Evolutionary conservation across 2,113 vertebrate genomes (phyloP), one percentile per base, ranked within the genome.

Genomic region (Hucho hucho): DNA sequence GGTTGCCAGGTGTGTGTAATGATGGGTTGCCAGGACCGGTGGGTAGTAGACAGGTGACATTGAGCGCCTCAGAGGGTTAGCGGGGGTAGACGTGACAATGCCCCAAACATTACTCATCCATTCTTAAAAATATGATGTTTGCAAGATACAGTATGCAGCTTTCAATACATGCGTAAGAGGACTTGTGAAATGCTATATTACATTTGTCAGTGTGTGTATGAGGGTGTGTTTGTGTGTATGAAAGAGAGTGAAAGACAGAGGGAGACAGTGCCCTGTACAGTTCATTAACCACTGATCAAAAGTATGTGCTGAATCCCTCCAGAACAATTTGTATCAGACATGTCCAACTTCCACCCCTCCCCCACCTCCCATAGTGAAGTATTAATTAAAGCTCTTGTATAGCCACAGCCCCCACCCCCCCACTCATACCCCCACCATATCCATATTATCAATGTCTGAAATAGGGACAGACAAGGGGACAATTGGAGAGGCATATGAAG

Each of bases 301-400:
- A 77, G 76, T 69, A 80, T 58, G 69, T 1, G 2, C 73, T 61
- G 77, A 79, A 78, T 81, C 63, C 82, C 85, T 70, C 28, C 77
- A 78, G 79, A 76, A 80, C 28, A 69, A 74, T 73, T 73, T 75
- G 69, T 84, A 81, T 86, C 56, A 88, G 32, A 25, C 76, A 83
- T 80, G 79, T 75, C 76, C 75, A 46, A 68, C 13, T 56, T 56
- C 46, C 24, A 70, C 49, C 68, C 43, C 72, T 79, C 77, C 77
- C 69, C 69, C 37, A 43, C 37, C 9, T 43, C 37, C 7, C 2
- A 79, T 79, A 82, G 73, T 73, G 78, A 85, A 77, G 37, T 80
- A 79, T 86, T 89, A 87, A 90, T 89, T 87, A 90, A 87, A 81
- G 74, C 78, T 68, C 76, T 76, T 82, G 86, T 86, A 77, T 81